phyloP scores from a whole-genome alignment of 64 coral and sea anemone species.

The Montipora sp. region DNA sequence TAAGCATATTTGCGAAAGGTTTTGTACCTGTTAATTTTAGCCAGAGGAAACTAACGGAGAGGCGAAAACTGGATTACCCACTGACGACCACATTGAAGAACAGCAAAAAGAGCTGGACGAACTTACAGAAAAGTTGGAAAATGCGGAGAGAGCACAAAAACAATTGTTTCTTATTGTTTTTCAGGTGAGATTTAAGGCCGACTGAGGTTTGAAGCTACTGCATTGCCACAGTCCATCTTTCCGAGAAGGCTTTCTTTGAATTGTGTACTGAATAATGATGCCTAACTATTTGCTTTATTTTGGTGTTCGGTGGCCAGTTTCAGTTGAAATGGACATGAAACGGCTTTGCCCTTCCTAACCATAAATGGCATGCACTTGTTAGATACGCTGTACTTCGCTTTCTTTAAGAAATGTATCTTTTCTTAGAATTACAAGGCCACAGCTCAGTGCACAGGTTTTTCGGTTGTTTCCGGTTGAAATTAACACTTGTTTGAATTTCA shows the following conservation, averaged over 20 bases:
- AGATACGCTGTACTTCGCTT: too few relatives aligned
- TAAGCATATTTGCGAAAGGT: too few relatives aligned
- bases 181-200: constrained; percentile 63
- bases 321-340: too few relatives aligned
- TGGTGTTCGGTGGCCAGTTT: too few relatives aligned
- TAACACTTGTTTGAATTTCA: constrained; percentile 27
- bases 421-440: background rate
- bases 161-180: constrained; percentile 93
- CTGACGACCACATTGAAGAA: constrained; percentile 74
- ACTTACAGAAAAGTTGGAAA: constrained; percentile 86
- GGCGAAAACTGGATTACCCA: constrained; percentile 28
- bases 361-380: too few relatives aligned
- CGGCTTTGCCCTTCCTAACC: too few relatives aligned
- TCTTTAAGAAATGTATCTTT: background rate
- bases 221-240: too few relatives aligned
- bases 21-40: background rate
- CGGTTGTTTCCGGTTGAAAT: background rate
- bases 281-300: too few relatives aligned
- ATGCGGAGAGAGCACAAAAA: constrained; percentile 86
- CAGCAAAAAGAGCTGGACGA: constrained; percentile 78
- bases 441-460: background rate
- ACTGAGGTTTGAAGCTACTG: too few relatives aligned
- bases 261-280: too few relatives aligned
- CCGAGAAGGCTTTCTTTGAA: too few relatives aligned
- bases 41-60: constrained; percentile 28